Conservation (phyloP, 2,797 vertebrate species). For the Notamacropus eugenii region DNA sequence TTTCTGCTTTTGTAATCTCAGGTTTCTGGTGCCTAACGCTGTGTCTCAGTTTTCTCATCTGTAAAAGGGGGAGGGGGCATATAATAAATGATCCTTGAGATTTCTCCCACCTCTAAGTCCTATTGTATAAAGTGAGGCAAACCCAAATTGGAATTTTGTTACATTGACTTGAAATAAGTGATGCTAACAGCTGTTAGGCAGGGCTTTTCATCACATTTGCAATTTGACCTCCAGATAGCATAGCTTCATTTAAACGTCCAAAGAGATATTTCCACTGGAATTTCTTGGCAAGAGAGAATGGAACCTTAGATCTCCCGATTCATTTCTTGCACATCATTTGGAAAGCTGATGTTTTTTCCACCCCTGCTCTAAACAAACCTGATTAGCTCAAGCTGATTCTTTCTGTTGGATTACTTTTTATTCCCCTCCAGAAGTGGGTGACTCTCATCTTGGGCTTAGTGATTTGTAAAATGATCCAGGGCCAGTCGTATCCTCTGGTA, state of each 20-base stretch:
- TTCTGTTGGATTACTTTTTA: background rate
- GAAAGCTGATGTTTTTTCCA: background rate
- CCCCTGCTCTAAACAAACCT: background rate
- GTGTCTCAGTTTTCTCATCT: background rate
- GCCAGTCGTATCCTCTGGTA: background rate
- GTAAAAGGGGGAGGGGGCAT: background rate
- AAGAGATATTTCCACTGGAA: slow-evolving; percentile 17
- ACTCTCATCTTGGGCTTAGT: background rate
- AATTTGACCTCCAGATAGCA: background rate
- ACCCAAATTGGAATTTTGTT: background rate
- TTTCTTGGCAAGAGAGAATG: background rate
- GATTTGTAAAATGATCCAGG: background rate
- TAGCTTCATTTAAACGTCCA: slow-evolving; percentile 1
- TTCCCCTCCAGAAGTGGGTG: slow-evolving; percentile 6
- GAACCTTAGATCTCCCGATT: background rate
- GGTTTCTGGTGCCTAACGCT: background rate
- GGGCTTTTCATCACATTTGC: background rate
- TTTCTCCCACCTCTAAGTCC: background rate
- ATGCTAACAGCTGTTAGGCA: background rate
- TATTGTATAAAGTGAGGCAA: background rate
- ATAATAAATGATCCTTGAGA: background rate
- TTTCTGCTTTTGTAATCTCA: background rate
- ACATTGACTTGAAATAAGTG: background rate
- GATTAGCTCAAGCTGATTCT: rapidly evolving
- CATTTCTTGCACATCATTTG: background rate